Evolutionary conservation across 2,888 invertebrate genomes (phyloP).

Genomic region (Subacronicta megacephala): DNA sequence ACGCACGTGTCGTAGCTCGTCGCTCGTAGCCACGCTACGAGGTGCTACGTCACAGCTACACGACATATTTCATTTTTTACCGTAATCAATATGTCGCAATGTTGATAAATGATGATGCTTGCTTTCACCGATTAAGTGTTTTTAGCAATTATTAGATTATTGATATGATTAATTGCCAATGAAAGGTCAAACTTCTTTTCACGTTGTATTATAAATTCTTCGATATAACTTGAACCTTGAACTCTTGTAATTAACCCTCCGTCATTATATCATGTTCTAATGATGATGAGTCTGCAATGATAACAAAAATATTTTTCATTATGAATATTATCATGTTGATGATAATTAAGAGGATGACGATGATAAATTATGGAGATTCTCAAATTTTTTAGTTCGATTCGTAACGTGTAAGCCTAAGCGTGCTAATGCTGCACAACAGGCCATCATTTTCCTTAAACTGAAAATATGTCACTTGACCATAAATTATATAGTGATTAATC

Average conservation of each 20-base stretch:
- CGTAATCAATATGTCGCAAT: slow-evolving; percentile 12
- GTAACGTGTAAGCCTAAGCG: too few species aligned
- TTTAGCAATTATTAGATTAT: background rate
- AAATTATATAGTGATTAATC: too few species aligned
- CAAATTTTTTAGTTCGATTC: too few species aligned
- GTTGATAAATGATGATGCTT: background rate
- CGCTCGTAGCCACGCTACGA: slow-evolving; percentile 50
- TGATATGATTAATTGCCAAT: background rate
- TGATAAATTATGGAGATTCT: too few species aligned
- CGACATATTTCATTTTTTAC: slow-evolving; percentile 4
- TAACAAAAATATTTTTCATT: too few species aligned
- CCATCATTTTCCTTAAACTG: too few species aligned
- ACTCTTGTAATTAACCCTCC: background rate
- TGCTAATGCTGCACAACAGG: too few species aligned
- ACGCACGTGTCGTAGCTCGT: slow-evolving; percentile 40
- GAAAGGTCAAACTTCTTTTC: slow-evolving; percentile 1
- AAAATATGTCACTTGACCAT: too few species aligned
- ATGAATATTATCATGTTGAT: too few species aligned
- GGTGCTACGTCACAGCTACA: slow-evolving; percentile 45
- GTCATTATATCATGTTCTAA: too few species aligned
- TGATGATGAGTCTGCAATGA: too few species aligned
- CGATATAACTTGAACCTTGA: background rate
- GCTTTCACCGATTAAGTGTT: background rate
- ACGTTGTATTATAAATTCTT: background rate
- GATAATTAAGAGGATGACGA: too few species aligned